Evolutionary conservation across 1,140 invertebrate genomes (phyloP).

Genomic region (Tetramorium parvispinum): DNA sequence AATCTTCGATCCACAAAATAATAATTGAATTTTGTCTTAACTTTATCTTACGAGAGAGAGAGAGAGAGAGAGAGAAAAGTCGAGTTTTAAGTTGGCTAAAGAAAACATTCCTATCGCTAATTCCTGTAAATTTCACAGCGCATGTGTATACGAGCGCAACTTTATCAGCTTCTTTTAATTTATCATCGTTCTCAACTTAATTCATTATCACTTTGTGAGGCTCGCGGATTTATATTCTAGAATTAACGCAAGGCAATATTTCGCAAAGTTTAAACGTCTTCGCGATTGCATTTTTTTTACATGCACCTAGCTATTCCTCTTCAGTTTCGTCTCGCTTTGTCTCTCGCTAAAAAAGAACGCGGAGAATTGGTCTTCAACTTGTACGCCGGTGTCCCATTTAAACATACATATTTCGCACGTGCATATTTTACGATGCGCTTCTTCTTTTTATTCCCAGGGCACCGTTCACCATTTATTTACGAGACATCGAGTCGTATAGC

Average conservation of each 20-base stretch:
- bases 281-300: background rate
- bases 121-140: background rate
- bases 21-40: constrained; percentile 32
- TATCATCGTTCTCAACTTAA: constrained; percentile 9
- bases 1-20: constrained; percentile 37
- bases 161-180: background rate
- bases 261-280: background rate
- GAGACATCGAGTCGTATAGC: constrained; percentile 26
- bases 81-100: constrained; percentile 4
- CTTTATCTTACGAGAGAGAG: background rate
- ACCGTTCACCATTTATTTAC: constrained; percentile 45
- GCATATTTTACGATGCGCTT: constrained; percentile 33
- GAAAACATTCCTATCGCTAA: constrained; percentile 12
- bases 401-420: constrained; percentile 37
- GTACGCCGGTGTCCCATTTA: background rate
- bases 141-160: background rate
- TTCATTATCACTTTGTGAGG: background rate
- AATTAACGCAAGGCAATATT: background rate
- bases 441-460: constrained; percentile 39
- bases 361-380: background rate
- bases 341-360: background rate
- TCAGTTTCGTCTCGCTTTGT: background rate
- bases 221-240: background rate
- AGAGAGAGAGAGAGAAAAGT: background rate
- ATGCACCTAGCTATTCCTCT: background rate